A percentile compares a stretch with the other conserved stretches of the same genome.
These are phyloP conservation scores for Oryzias curvinotus DNA, from an alignment of 2,113 vertebrate species.

Conservation along the genomic window DNA sequence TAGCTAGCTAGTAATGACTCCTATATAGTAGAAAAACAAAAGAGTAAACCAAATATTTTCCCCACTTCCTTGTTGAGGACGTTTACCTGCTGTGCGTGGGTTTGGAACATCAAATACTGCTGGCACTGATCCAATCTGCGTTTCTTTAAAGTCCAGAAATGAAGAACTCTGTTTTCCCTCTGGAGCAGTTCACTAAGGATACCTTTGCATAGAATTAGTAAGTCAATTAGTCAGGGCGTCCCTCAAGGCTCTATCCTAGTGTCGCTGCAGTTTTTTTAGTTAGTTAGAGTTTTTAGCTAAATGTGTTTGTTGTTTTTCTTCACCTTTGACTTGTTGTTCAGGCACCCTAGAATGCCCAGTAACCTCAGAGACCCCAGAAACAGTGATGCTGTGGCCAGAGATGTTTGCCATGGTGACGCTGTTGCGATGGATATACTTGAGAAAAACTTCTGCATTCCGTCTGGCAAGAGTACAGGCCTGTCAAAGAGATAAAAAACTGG, in stretches of 20 bases:
- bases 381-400: slow-evolving; percentile 93
- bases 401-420: slow-evolving; percentile 95
- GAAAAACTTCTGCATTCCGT: slow-evolving; percentile 94
- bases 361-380: slow-evolving; percentile 80
- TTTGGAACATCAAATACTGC: slow-evolving; percentile 95
- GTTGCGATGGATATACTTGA: slow-evolving; percentile 99
- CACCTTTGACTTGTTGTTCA: slow-evolving; percentile 98
- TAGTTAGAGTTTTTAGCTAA: not conserved
- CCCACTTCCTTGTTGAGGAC: too few species aligned
- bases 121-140: slow-evolving; percentile 95
- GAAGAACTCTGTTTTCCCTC: slow-evolving; percentile 94
- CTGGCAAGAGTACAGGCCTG: slow-evolving; percentile 96
- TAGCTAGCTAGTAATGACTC: too few species aligned
- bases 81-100: slow-evolving; percentile 92
- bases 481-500: not conserved
- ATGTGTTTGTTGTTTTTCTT: slow-evolving; percentile 19
- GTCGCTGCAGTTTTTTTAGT: not conserved
- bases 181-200: slow-evolving; percentile 95
- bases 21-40: too few species aligned
- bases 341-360: slow-evolving; percentile 93
- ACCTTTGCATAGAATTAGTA: slow-evolving; percentile 69
- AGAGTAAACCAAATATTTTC: too few species aligned
- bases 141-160: slow-evolving; percentile 98
- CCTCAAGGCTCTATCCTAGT: slow-evolving; percentile 12
- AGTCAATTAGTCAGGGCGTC: not conserved